A percentile compares a stretch with the other conserved stretches of the same genome.
Evolutionary conservation across 2,888 invertebrate genomes (phyloP).

Genomic region (Anoncus sp.): DNA sequence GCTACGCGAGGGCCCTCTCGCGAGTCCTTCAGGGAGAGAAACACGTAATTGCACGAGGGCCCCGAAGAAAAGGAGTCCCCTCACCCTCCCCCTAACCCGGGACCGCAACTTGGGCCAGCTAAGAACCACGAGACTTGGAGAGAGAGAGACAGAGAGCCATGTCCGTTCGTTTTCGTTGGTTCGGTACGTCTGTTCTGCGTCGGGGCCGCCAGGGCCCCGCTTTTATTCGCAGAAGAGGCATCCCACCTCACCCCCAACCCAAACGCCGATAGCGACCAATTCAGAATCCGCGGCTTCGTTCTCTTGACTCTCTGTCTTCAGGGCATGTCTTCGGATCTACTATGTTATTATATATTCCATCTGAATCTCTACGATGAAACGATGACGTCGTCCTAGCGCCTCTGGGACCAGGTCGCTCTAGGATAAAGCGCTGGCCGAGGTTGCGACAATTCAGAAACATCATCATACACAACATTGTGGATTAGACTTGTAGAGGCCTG

Average conservation of each 20-base stretch:
- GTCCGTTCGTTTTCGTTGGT: slow-evolving; percentile 61
- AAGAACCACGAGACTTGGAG: slow-evolving; percentile 20
- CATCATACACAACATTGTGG: too few relatives aligned
- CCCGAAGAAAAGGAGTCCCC: slow-evolving; percentile 55
- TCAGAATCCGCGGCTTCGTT: too few relatives aligned
- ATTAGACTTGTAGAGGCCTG: too few relatives aligned
- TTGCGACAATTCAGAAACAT: too few relatives aligned
- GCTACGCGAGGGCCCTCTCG: slow-evolving; percentile 63
- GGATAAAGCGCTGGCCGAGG: too few relatives aligned
- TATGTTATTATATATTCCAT: too few relatives aligned
- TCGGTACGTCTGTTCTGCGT: slow-evolving; percentile 69
- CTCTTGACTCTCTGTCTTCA: too few relatives aligned
- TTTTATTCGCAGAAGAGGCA: slow-evolving; percentile 78
- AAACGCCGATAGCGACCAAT: slow-evolving; percentile 40
- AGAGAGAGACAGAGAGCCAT: slow-evolving; percentile 51
- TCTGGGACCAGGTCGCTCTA: too few relatives aligned
- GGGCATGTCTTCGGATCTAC: slow-evolving; percentile 21
- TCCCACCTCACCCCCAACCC: background rate
- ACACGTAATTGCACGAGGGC: slow-evolving; percentile 79
- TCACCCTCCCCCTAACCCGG: background rate
- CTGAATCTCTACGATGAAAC: too few relatives aligned
- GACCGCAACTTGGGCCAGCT: slow-evolving; percentile 44
- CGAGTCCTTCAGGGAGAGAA: background rate
- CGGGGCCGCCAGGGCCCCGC: slow-evolving; percentile 68
- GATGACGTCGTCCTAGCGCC: too few relatives aligned